Conservation (phyloP, 2,797 vertebrate genomes). For the Tapirus indicus region DNA sequence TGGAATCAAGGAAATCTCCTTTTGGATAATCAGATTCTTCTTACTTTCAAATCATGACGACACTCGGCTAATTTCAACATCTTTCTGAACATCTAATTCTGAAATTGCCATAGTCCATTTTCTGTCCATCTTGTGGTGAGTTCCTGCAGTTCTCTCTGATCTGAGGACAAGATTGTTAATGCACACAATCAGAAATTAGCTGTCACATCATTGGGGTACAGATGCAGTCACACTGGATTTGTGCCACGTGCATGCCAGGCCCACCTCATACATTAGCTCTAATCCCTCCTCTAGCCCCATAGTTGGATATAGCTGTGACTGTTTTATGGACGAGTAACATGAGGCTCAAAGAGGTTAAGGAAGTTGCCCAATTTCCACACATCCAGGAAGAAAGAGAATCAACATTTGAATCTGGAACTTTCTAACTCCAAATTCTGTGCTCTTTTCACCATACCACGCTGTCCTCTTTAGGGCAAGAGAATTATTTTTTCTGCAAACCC, state of each 20-base stretch:
- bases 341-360: not conserved
- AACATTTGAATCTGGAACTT: not conserved
- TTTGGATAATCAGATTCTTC: not conserved
- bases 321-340: not conserved
- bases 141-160: not conserved
- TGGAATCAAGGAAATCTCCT: not conserved
- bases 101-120: not conserved
- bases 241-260: rapidly evolving
- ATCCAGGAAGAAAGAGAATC: not conserved
- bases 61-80: not conserved
- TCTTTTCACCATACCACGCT: not conserved
- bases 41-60: not conserved
- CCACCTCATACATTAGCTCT: not conserved
- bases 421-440: not conserved
- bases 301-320: not conserved
- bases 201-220: not conserved
- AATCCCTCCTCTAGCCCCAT: not conserved
- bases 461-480: not conserved
- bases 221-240: not conserved
- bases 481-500: not conserved
- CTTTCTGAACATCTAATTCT: not conserved
- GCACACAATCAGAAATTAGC: not conserved
- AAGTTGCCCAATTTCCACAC: not conserved
- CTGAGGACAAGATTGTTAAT: not conserved
- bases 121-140: not conserved